These are phyloP conservation scores for Pycnomerus fuliginosus DNA, from an alignment of 2,888 invertebrate genomes.

Conservation along the genomic window DNA sequence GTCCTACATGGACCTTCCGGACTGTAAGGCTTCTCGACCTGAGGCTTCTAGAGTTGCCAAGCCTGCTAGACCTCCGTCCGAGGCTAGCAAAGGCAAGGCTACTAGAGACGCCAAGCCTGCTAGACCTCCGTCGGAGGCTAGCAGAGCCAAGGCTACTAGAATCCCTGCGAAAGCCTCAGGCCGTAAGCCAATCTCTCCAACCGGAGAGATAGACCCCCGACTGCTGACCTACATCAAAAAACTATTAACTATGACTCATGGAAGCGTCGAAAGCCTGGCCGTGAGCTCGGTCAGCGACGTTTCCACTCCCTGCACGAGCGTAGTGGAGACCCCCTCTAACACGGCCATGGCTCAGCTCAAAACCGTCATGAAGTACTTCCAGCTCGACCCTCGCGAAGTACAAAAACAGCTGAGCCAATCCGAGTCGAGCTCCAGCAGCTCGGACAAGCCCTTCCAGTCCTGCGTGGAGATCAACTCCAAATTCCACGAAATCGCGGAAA, in stretches of 20 bases:
- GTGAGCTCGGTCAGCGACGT: constrained; percentile 54
- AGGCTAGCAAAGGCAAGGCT: no score
- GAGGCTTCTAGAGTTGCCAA: no score
- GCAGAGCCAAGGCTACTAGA: no score
- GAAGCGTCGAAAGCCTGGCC: constrained; percentile 53
- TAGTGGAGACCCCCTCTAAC: constrained; percentile 53
- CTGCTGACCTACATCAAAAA: constrained; percentile 54
- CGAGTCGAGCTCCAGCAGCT: constrained; percentile 14
- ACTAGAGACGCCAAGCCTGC: no score
- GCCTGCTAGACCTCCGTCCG: no score
- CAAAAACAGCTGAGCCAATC: constrained; percentile 30
- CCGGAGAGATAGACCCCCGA: constrained; percentile 41
- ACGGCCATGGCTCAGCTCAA: constrained; percentile 29
- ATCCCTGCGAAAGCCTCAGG: constrained; percentile 1
- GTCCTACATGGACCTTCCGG: constrained; percentile 49
- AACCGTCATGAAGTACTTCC: constrained; percentile 34
- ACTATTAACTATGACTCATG: constrained; percentile 56
- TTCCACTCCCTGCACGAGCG: constrained; percentile 54
- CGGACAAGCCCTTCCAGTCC: background rate
- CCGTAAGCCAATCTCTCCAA: constrained; percentile 7
- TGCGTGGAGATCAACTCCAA: no score
- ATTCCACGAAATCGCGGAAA: constrained; percentile 58
- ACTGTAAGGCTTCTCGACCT: no score
- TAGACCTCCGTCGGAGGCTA: no score
- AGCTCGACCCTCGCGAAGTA: constrained; percentile 34